Evolutionary conservation across 2,113 vertebrate genomes (phyloP).

Genomic region (Emydocephalus ijimae): DNA sequence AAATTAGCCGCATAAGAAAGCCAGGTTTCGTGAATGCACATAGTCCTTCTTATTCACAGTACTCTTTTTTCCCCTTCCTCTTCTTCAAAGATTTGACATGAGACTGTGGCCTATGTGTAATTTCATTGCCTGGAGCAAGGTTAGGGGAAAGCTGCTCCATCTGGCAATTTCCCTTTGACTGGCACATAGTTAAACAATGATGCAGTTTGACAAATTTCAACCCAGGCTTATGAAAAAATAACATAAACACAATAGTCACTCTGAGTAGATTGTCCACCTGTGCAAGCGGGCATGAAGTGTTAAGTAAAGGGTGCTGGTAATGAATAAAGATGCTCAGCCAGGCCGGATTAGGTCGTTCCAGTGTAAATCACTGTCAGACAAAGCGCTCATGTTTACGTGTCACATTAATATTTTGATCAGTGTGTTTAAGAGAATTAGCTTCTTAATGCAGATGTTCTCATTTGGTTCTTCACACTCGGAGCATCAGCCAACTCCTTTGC

Average conservation of each 20-base stretch:
- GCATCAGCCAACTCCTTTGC: slow-evolving; percentile 70
- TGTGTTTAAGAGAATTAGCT: slow-evolving; percentile 83
- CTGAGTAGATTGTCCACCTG: slow-evolving; percentile 85
- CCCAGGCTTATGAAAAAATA: slow-evolving; percentile 90
- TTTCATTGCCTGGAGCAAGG: slow-evolving; percentile 79
- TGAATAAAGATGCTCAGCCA: slow-evolving; percentile 75
- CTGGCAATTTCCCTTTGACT: slow-evolving; percentile 82
- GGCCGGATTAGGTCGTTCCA: slow-evolving; percentile 79
- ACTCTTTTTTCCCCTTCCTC: slow-evolving; percentile 35
- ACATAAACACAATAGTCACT: slow-evolving; percentile 82
- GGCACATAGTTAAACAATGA: slow-evolving; percentile 90
- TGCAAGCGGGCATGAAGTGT: slow-evolving; percentile 77
- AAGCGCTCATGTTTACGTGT: slow-evolving; percentile 78
- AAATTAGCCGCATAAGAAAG: slow-evolving; percentile 70
- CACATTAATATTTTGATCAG: slow-evolving; percentile 89
- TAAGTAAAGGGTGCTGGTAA: slow-evolving; percentile 82
- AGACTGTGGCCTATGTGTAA: slow-evolving; percentile 74
- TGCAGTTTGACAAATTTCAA: slow-evolving; percentile 95
- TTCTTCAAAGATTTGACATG: slow-evolving; percentile 67
- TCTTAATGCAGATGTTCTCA: slow-evolving; percentile 83
- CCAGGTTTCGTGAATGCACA: slow-evolving; percentile 71
- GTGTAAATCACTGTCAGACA: slow-evolving; percentile 86
- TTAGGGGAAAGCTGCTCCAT: slow-evolving; percentile 79
- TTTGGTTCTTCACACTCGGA: slow-evolving; percentile 69
- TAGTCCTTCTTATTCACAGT: slow-evolving; percentile 73